Conservation (phyloP, 2,113 vertebrate species). For the Mormyrus lacerda region DNA sequence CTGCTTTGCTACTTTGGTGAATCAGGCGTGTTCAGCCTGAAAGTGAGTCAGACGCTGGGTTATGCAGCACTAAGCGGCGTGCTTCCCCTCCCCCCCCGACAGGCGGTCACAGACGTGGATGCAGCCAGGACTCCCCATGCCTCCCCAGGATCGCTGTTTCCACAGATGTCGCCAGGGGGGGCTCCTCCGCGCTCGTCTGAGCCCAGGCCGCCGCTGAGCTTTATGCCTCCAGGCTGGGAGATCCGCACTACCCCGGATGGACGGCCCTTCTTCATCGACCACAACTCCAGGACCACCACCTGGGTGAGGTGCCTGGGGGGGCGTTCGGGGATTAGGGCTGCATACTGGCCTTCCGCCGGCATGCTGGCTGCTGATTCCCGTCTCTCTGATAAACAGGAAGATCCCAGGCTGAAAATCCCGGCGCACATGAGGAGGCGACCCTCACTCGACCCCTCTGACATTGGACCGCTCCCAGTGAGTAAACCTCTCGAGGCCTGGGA, state of each 20-base stretch:
- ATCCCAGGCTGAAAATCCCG: constrained; percentile 80
- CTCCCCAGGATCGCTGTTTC: constrained; percentile 31
- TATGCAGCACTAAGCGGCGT: neutral
- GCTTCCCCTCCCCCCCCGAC: constrained; percentile 40
- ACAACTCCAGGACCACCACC: constrained; percentile 85
- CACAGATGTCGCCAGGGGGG: constrained; percentile 45
- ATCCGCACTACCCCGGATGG: constrained; percentile 79
- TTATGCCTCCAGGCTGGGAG: constrained; percentile 84
- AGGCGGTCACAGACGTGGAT: constrained; percentile 63
- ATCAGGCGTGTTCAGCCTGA: neutral
- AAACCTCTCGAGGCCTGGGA: neutral
- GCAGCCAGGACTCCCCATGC: constrained; percentile 29
- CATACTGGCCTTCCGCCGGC: neutral
- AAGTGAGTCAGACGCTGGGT: neutral
- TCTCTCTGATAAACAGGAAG: constrained; percentile 65
- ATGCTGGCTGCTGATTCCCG: neutral
- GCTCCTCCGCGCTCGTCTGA: neutral
- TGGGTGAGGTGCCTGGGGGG: constrained; percentile 66
- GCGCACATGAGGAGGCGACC: constrained; percentile 64
- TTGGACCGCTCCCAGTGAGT: constrained; percentile 83
- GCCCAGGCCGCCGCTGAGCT: constrained; percentile 46
- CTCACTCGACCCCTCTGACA: constrained; percentile 74
- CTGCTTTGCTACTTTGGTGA: neutral
- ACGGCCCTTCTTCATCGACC: constrained; percentile 90
- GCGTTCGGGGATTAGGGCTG: neutral